Conservation (phyloP, 2,797 vertebrate genomes). For the Sparidentex hasta region DNA sequence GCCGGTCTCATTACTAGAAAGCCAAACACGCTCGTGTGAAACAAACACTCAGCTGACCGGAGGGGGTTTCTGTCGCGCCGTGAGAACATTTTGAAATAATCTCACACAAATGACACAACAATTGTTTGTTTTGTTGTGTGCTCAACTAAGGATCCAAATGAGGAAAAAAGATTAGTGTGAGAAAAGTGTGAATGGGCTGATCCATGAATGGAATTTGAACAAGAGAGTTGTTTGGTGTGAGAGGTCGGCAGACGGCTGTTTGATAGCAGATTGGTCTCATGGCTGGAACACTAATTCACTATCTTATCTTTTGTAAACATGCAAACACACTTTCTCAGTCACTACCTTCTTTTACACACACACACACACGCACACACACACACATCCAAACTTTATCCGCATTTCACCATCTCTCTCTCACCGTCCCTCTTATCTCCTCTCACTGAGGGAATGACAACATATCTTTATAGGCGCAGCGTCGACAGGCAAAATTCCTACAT, state of each 20-base stretch:
- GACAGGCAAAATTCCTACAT: conserved; percentile 38
- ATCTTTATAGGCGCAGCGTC: conserved; percentile 7
- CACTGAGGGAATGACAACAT: background rate
- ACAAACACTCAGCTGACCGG: conserved; percentile 62
- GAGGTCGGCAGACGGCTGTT: conserved; percentile 37
- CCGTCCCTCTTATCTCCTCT: conserved; percentile 15
- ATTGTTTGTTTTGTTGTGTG: conserved; percentile 73
- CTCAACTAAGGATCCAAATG: conserved; percentile 45
- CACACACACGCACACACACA: conserved; percentile 11
- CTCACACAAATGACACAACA: conserved; percentile 46
- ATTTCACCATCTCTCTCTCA: conserved; percentile 35
- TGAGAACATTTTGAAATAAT: conserved; percentile 79
- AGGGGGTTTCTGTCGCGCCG: conserved; percentile 52
- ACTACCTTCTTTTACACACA: conserved; percentile 14
- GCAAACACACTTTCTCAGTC: conserved; percentile 44
- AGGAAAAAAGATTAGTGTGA: conserved; percentile 49
- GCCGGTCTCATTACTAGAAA: conserved; percentile 71
- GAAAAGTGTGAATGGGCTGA: conserved; percentile 61
- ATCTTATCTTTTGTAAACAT: conserved; percentile 37
- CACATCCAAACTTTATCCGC: background rate
- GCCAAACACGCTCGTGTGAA: conserved; percentile 75
- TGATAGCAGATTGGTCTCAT: conserved; percentile 53
- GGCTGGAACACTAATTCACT: conserved; percentile 34
- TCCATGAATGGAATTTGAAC: conserved; percentile 59
- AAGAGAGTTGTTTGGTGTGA: conserved; percentile 48